Evolutionary conservation across 1,140 invertebrate species (phyloP), one percentile per base, ranked within the genome.

Genomic region (Ceratosolen fusciceps): DNA sequence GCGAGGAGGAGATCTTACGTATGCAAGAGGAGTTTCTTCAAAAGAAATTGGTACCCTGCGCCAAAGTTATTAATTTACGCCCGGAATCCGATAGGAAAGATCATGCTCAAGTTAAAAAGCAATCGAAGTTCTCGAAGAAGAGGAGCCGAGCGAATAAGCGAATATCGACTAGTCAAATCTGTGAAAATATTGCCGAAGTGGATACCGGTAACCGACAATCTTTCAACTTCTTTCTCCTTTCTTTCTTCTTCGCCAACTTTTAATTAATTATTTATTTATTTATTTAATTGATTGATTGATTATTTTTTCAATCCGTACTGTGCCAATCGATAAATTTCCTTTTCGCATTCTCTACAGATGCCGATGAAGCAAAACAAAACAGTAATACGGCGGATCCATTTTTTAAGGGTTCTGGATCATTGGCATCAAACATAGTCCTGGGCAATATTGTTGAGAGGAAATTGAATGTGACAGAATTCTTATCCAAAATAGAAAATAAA

Each of bases 11-110:
- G 83, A 90, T 95, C 58, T 89, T 95, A 24, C 91, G 90, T 56
- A 92, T 94, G 91, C 94, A 95, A 84, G 92, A 93, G 80, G 93
- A 94, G 72, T 96, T 94, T 83, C 83, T 93, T 2, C 87, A 87
- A 62, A 86, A 88, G 9, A 86, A 87, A 70, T 85, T 89, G 31
- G 87, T 91, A 71, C 92, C 93, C 2, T 91, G 93, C 1, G 93
- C 92, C 1, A 92, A 92, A 84, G 87, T 93, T 58, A 88, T 92
- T 12, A 92, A 92, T 83, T 84, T 92, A 71, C 79, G 71, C 5
- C 26, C 70, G 49, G 12, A 52, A 65, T 39, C n/a, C n/a, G n/a
- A 54, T n/a, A 34, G 26, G 14, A 56, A 14, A 65, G 29, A 56
- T 1, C 10, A 71, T 21, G 10, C 19, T 47, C 34, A 62, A 54